Percentiles rank a stretch among this genome's conserved stretches.
Evolutionary conservation across 2,113 vertebrate species (phyloP).

Genomic region (Mohoua ochrocephala): DNA sequence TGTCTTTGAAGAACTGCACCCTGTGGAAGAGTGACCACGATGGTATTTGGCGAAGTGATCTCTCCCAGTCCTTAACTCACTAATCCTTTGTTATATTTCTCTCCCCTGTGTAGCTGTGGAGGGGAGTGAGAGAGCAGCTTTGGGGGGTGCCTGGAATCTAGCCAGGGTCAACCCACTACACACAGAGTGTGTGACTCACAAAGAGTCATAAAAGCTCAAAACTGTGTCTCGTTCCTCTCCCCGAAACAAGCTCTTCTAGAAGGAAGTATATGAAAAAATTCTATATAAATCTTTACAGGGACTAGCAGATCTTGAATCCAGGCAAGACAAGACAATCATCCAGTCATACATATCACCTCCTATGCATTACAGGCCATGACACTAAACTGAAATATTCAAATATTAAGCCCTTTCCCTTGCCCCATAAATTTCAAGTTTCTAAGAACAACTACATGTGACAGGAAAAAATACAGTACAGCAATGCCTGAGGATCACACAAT

Average conservation of each 20-base stretch:
- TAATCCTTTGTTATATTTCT: not conserved
- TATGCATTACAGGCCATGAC: not conserved
- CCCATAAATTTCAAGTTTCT: not conserved
- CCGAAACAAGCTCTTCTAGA: not conserved
- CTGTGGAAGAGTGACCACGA: not conserved
- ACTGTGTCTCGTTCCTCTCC: not conserved
- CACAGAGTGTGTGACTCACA: not conserved
- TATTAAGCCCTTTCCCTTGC: not conserved
- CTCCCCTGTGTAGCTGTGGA: not conserved
- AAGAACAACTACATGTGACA: not conserved
- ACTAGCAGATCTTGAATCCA: not conserved
- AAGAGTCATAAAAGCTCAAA: not conserved
- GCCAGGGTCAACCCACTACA: not conserved
- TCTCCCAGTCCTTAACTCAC: not conserved
- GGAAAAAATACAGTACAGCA: not conserved
- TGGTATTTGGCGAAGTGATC: not conserved
- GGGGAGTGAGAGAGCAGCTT: fast-evolving
- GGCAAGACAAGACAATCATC: not conserved
- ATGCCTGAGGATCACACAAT: not conserved
- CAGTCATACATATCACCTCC: not conserved
- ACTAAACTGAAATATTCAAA: not conserved
- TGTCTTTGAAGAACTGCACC: not conserved
- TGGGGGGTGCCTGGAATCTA: not conserved
- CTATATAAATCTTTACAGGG: not conserved
- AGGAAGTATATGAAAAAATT: not conserved